Evolutionary conservation across 2,888 invertebrate species (phyloP), one percentile per base, ranked within the genome.

Genomic region (Trichogramma evanescens): DNA sequence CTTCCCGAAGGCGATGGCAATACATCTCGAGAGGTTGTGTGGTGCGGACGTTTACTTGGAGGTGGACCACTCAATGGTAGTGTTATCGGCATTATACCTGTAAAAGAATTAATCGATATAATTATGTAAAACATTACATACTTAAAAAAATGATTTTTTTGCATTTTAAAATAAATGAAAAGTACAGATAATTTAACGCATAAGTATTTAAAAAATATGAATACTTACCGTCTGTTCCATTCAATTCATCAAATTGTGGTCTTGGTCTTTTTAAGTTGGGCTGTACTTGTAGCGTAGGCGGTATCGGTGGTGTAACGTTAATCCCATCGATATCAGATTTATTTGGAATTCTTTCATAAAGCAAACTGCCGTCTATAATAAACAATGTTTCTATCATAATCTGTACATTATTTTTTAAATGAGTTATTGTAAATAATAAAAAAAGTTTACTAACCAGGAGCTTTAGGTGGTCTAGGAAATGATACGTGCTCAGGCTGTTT

Each of bases 381-480:
- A 46, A 40, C 3, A 44, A 26, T 26, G 9, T 26, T 49, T 13
- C 39, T 26, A 56, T 49, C 26, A 26, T 26, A 26, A 26, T 26
- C 26, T 26, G 26, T 26, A 2, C 26, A 26, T 41, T 39, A 13
- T 39, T 42, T 26, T 26, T 26, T 26, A 45, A 63, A 5, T 54
- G 48, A 40, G 8, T 3, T 42, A 38, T 46, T 43, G 52, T 6
- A 46, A 13, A 10, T 39, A n/a, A 6, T 50, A 44, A 40, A 6
- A 52, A 56, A 42, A 39, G 51, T 7, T 45, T 44, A 59, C 66
- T 62, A 71, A 88, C 88, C 91, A 64, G 90, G 89, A 62, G 89
- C 93, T 79, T 92, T 93, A 53, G 93, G 93, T 66, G 94, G 94
- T 79, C 91, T 90, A 58, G 94, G 94, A 80, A 92, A 95, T 71